Base-by-base conservation (phyloP, 2,797 vertebrate genomes). In the Cetoscarus ocellatus region DNA sequence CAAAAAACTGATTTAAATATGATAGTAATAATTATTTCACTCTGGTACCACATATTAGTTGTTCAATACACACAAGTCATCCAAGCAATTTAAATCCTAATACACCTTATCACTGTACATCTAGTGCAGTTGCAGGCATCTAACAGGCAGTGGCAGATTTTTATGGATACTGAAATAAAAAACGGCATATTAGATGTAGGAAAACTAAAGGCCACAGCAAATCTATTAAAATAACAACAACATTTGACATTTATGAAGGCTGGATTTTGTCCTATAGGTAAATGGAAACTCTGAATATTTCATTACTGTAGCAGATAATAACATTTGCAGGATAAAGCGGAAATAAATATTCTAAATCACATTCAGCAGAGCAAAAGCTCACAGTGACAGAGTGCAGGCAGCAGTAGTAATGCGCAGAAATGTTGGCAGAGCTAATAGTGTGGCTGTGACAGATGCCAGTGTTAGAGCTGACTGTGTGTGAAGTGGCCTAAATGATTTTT, bases 261-360 rank as follows among this genome's bases (percentile, higher is more conserved):
- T 52, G 27, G 51, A 75, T 73, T 49, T 19, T 49, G n/a, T 6
- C 52, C 43, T 67, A 47, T 66, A 60, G 48, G 62, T 77, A 79
- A 88, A 78, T 72, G 52, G 57, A 82, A 80, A 71, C 60, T 47
- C 59, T 19, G 17, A 70, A 70, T 2, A 77, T 79, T 84, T 77
- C 70, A 88, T 88, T 87, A 84, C 64, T 65, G 67, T 53, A 54
- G 57, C 75, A 77, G 68, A 80, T 75, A 70, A 83, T 73, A 84
- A 75, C 78, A 80, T 84, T 83, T 88, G 54, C 51, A 58, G 53
- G 61, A 68, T 75, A 62, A 73, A 82, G 73, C 68, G 59, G 67
- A 83, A 80, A 85, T 68, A 68, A 86, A 85, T 81, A 60, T 52
- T 73, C 49, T 66, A 77, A 86, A 88, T 87, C 74, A 75, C 73